phyloP scores from a whole-genome alignment of 1,140 invertebrate genomes.

The Octopus bimaculoides region DNA sequence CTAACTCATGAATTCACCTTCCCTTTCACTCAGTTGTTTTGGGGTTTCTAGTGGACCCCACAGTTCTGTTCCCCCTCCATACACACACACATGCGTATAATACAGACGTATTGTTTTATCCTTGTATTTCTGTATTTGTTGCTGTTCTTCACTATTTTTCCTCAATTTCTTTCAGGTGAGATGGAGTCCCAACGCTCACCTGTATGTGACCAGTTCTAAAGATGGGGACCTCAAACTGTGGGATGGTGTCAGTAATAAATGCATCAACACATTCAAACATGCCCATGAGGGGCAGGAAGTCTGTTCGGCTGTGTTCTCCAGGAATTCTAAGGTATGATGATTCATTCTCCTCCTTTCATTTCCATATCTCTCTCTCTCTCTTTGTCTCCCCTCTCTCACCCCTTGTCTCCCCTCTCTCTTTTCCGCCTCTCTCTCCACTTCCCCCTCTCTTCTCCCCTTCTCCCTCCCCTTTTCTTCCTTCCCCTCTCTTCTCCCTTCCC shows the following conservation, averaged over 20 bases:
- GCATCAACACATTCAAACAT: constrained; percentile 88
- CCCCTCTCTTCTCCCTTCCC: too few relatives aligned
- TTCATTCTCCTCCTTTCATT: neutral
- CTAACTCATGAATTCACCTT: too few relatives aligned
- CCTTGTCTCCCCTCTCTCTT: too few relatives aligned
- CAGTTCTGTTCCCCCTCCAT: too few relatives aligned
- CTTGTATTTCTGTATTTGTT: neutral
- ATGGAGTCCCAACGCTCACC: constrained; percentile 75
- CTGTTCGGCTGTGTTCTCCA: constrained; percentile 89
- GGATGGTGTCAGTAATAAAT: constrained; percentile 93
- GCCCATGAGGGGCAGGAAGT: constrained; percentile 95
- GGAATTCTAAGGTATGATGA: constrained; percentile 86
- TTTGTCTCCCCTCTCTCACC: too few relatives aligned
- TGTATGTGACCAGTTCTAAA: constrained; percentile 86
- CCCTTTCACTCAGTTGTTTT: too few relatives aligned
- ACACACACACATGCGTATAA: too few relatives aligned
- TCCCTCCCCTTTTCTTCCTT: too few relatives aligned
- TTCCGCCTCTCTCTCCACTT: too few relatives aligned
- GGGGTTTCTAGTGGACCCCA: too few relatives aligned
- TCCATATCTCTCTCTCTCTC: too few relatives aligned
- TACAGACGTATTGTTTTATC: neutral
- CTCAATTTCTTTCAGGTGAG: constrained; percentile 61
- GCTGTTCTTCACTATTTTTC: constrained; percentile 3
- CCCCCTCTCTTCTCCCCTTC: too few relatives aligned
- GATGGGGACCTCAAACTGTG: constrained; percentile 93